These are phyloP conservation scores for Tenthredo distinguenda DNA, from an alignment of 2,888 invertebrate species.

Conservation along the genomic window DNA sequence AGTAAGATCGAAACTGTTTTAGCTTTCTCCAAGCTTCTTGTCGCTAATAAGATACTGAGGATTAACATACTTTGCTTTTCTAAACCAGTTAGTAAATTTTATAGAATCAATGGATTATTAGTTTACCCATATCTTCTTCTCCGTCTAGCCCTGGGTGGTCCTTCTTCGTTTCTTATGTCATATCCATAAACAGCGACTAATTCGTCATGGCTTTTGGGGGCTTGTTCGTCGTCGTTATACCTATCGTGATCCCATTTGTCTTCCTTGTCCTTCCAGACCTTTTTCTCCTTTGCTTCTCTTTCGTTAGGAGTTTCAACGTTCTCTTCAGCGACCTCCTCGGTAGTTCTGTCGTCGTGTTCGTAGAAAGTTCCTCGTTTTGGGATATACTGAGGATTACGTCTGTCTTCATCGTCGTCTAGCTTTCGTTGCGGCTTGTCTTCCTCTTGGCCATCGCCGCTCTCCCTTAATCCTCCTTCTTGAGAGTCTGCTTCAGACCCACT, in stretches of 20 bases:
- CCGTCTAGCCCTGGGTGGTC: conserved; percentile 92
- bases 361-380: conserved; percentile 98
- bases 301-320: conserved; percentile 67
- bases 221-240: conserved; percentile 89
- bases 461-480: conserved; percentile 73
- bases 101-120: conserved; percentile 55
- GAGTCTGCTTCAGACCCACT: conserved; percentile 74
- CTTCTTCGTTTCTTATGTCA: conserved; percentile 96
- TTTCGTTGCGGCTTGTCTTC: conserved; percentile 84
- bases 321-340: conserved; percentile 80
- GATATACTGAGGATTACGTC: conserved; percentile 98
- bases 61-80: conserved; percentile 3
- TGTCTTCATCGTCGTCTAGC: conserved; percentile 95
- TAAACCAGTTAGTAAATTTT: conserved; percentile 22
- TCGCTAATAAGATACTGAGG: not conserved
- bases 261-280: conserved; percentile 81
- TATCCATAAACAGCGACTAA: conserved; percentile 93
- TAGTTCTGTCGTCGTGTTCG: conserved; percentile 95
- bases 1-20: not conserved
- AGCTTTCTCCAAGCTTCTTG: not conserved
- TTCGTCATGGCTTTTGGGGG: conserved; percentile 92
- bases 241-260: conserved; percentile 94
- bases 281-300: conserved; percentile 76
- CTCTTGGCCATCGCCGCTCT: conserved; percentile 77
- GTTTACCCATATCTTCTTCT: conserved; percentile 91